These are phyloP conservation scores for Girardinus metallicus DNA, from an alignment of 2,797 vertebrate species.

Conservation along the genomic window DNA sequence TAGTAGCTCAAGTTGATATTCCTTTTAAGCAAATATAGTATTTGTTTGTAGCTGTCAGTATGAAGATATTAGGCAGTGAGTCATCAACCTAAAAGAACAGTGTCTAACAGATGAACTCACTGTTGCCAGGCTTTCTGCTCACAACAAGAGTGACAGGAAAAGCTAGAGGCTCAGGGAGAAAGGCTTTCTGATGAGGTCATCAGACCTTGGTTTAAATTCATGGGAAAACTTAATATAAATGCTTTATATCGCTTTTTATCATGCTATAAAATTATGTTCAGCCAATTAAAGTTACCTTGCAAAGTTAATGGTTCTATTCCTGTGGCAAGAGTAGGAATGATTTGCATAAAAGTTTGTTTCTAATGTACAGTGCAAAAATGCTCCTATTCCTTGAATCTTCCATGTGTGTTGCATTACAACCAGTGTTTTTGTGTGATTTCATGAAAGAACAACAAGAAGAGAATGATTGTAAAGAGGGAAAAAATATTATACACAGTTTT, in stretches of 20 bases:
- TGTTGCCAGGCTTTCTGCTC: slow-evolving; percentile 20
- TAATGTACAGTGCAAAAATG: neutral
- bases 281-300: neutral
- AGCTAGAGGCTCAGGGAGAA: slow-evolving; percentile 19
- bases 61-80: slow-evolving; percentile 29
- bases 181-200: slow-evolving; percentile 6
- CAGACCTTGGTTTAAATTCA: slow-evolving; percentile 18
- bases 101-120: slow-evolving; percentile 36
- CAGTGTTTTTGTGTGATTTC: neutral
- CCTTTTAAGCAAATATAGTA: slow-evolving; percentile 3
- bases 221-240: neutral
- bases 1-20: neutral
- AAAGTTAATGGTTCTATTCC: neutral
- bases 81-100: slow-evolving; percentile 37
- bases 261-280: neutral
- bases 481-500: neutral
- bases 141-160: slow-evolving; percentile 32
- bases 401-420: neutral
- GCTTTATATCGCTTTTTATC: neutral
- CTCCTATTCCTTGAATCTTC: neutral
- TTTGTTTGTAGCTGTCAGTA: slow-evolving; percentile 18
- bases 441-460: neutral
- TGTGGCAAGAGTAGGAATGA: neutral
- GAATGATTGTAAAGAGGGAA: neutral
- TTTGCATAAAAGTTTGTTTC: neutral